A percentile compares a stretch with the other conserved stretches of the same genome.
Evolutionary conservation across 2,113 vertebrate genomes (phyloP).

Genomic region (Acanthisitta chloris): DNA sequence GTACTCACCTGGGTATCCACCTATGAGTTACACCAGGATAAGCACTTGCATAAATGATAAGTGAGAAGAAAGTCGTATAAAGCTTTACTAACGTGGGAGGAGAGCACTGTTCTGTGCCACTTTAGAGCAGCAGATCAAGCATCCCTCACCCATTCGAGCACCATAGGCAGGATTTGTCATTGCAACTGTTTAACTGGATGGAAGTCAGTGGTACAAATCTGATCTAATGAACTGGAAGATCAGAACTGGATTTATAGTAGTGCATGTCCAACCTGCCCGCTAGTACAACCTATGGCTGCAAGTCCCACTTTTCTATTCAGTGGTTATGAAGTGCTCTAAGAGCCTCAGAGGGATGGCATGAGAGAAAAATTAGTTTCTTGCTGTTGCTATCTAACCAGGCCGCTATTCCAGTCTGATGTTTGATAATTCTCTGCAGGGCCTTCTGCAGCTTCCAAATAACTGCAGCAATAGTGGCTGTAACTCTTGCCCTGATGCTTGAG

Average conservation of each 20-base stretch:
- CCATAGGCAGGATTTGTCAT: neutral
- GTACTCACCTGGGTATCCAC: neutral
- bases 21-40: neutral
- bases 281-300: neutral
- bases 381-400: neutral
- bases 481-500: neutral
- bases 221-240: neutral
- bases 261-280: neutral
- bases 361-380: neutral
- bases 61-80: neutral
- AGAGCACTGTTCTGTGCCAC: neutral
- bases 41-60: neutral
- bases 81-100: neutral
- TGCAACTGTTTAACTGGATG: neutral
- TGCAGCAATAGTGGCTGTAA: neutral
- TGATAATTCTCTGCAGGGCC: neutral
- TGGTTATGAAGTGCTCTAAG: neutral
- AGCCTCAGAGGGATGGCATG: neutral
- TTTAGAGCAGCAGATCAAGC: neutral
- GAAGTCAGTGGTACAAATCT: neutral
- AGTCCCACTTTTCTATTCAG: neutral
- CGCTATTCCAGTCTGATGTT: neutral
- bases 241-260: neutral
- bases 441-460: neutral
- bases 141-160: neutral